Percentiles rank a stretch among this genome's conserved stretches.
Evolutionary conservation across 2,797 vertebrate species (phyloP).

Genomic region (Pseudopleuronectes americanus): DNA sequence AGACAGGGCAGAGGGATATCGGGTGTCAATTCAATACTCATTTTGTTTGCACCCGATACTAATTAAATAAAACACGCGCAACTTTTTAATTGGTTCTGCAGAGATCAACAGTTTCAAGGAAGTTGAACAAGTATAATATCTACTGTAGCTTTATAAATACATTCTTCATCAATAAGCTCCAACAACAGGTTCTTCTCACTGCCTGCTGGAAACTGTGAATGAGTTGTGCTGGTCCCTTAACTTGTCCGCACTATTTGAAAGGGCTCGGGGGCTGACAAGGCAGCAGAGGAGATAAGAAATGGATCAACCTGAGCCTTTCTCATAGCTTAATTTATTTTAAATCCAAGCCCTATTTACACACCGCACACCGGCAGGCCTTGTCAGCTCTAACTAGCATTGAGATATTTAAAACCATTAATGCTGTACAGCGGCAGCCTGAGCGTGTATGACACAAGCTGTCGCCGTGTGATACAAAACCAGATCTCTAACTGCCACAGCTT

Average conservation of each 20-base stretch:
- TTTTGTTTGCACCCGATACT: slow-evolving; percentile 81
- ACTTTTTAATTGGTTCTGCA: slow-evolving; percentile 75
- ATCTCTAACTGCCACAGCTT: slow-evolving; percentile 55
- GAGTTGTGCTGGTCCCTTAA: slow-evolving; percentile 54
- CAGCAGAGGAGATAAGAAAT: slow-evolving; percentile 81
- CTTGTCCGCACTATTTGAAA: slow-evolving; percentile 70
- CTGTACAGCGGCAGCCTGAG: slow-evolving; percentile 60
- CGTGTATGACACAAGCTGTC: slow-evolving; percentile 66
- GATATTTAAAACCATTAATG: slow-evolving; percentile 77
- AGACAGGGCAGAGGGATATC: slow-evolving; percentile 63
- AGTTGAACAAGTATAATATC: slow-evolving; percentile 38
- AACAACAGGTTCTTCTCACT: slow-evolving; percentile 38
- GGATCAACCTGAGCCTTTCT: slow-evolving; percentile 84
- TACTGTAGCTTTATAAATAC: slow-evolving; percentile 20
- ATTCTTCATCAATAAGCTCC: slow-evolving; percentile 43
- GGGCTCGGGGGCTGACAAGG: slow-evolving; percentile 75
- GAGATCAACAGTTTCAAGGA: slow-evolving; percentile 63
- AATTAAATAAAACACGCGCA: slow-evolving; percentile 79
- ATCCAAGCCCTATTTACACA: slow-evolving; percentile 82
- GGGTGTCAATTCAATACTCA: slow-evolving; percentile 78
- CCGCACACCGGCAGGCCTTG: slow-evolving; percentile 70
- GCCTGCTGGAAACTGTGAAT: slow-evolving; percentile 42
- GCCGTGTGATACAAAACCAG: slow-evolving; percentile 58
- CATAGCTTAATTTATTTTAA: slow-evolving; percentile 84
- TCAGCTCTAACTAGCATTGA: slow-evolving; percentile 73